Conservation (phyloP, 2,888 invertebrate species). For the Perizoma flavofasciatum region DNA sequence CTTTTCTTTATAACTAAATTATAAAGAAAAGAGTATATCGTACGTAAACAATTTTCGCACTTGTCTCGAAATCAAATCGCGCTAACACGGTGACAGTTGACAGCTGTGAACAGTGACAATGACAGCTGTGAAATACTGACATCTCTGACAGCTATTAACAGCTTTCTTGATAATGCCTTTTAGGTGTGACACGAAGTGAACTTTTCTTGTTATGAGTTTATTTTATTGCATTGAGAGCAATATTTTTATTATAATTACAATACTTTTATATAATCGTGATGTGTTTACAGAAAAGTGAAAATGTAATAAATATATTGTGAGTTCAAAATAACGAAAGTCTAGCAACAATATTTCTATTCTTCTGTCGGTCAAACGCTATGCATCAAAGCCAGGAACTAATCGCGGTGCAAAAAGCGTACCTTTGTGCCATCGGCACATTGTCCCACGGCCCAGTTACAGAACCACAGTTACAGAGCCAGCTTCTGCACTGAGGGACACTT, state of each 20-base stretch:
- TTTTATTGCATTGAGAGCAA: too few species aligned
- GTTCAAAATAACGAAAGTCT: too few species aligned
- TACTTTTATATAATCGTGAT: too few species aligned
- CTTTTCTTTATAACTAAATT: too few species aligned
- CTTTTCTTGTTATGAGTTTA: neutral
- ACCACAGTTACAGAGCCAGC: too few species aligned
- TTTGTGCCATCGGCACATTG: conserved; percentile 8
- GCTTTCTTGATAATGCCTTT: conserved; percentile 23
- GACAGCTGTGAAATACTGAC: conserved; percentile 23
- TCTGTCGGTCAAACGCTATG: conserved; percentile 4
- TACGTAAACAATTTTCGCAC: neutral
- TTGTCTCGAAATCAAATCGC: conserved; percentile 12
- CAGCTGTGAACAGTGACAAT: conserved; percentile 17
- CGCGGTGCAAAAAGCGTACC: conserved; percentile 8
- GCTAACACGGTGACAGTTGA: conserved; percentile 17
- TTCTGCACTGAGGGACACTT: too few species aligned
- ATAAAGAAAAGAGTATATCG: too few species aligned
- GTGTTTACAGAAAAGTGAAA: too few species aligned
- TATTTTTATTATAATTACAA: too few species aligned
- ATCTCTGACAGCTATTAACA: conserved; percentile 31
- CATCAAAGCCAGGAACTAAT: conserved; percentile 12
- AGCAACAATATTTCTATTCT: neutral
- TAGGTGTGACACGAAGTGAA: neutral
- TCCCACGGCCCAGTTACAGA: conserved; percentile 3
- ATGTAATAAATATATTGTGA: too few species aligned